These are phyloP conservation scores for Atta cephalotes DNA, from an alignment of 1,140 invertebrate species.

Conservation along the genomic window DNA sequence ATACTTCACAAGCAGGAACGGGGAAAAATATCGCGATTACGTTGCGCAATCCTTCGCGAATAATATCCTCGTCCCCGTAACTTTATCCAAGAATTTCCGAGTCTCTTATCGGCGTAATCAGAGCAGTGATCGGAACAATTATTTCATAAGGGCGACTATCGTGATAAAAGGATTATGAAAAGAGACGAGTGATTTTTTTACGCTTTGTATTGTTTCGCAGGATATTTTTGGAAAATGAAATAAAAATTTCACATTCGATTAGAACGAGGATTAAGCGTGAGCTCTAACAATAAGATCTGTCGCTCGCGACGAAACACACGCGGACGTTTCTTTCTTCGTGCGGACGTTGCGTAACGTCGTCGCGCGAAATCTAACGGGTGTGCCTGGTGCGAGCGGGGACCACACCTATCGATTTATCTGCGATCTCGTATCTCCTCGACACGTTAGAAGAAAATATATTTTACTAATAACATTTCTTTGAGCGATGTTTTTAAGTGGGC, in stretches of 20 bases:
- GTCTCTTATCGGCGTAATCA: background rate
- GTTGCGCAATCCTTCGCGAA: slow-evolving; percentile 39
- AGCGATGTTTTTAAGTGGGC: background rate
- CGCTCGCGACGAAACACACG: background rate
- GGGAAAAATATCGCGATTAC: slow-evolving; percentile 52
- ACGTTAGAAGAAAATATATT: background rate
- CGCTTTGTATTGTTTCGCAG: background rate
- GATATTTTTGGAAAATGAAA: background rate
- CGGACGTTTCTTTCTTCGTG: slow-evolving; percentile 12
- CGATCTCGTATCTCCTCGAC: slow-evolving; percentile 29
- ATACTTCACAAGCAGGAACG: background rate
- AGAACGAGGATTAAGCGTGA: background rate
- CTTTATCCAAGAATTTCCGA: slow-evolving; percentile 5
- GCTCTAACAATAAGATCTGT: background rate
- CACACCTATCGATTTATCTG: slow-evolving; percentile 47
- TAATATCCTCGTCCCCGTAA: slow-evolving; percentile 23
- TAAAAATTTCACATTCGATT: background rate
- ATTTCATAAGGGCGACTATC: background rate
- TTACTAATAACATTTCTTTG: background rate
- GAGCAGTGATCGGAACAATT: background rate
- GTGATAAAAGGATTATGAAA: background rate
- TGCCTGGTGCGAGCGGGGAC: background rate
- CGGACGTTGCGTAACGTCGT: slow-evolving; percentile 38
- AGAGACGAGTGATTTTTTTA: background rate
- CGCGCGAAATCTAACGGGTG: slow-evolving; percentile 42